Evolutionary conservation across 2,888 invertebrate genomes (phyloP), one percentile per base, ranked within the genome.

Genomic region (Nowickia ferox): DNA sequence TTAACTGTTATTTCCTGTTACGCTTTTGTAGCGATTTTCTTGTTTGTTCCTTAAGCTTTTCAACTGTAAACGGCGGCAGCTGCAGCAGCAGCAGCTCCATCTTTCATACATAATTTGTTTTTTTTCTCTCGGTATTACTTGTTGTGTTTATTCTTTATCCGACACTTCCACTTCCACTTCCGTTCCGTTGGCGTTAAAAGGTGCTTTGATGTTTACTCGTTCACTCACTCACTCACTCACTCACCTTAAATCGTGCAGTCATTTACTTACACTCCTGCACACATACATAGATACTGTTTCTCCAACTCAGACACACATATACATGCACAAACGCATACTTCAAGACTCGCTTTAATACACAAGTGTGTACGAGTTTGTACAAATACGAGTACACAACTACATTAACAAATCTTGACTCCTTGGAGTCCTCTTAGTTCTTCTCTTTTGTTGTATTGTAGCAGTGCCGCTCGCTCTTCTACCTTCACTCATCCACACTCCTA

Each of bases 1-100:
- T 81, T 77, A 81, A 77, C 76, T 74, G 77, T 81, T 57, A 85
- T 85, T 85, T 85, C 84, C 84, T 85, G 84, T 68, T 78, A 63
- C 68, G 38, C 68, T 84, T 79, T 68, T 74, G 46, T 77, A 66
- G 53, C 53, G 51, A 63, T 77, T 76, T 69, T 82, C 55, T 40
- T 68, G 53, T 76, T 83, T 71, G n/a, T 66, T 66, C 57, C 76
- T 77, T 63, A 59, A 83, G 65, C 75, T 68, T 57, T 59, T 66
- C 48, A 30, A 55, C 19, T 42, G 10, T 42, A 66, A 68, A 42
- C 10, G 48, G 9, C 13, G 48, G 13, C 44, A 57, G 46, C 68
- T 11, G 1, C n/a, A 22, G 15, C 17, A 13, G 55, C 44, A 53
- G 6, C 15, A 46, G 11, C 55, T 57, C 38, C 61, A 17, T 69